These are phyloP conservation scores for Euphonia xanthogaster DNA, from an alignment of 2,797 vertebrate genomes.

Conservation along the genomic window DNA sequence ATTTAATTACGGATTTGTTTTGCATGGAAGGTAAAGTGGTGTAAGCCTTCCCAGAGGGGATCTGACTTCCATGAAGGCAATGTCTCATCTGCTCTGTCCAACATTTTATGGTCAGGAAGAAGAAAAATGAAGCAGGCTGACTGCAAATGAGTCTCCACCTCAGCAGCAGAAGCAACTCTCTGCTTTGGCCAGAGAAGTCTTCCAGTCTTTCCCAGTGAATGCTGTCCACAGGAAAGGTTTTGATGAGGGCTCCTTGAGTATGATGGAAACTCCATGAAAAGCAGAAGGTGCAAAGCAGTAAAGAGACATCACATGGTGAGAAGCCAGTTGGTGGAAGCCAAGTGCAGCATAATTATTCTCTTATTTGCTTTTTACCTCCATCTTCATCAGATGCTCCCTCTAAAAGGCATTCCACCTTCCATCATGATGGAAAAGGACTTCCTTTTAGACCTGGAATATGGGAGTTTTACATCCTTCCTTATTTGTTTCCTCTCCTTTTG, in stretches of 20 bases:
- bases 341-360: not conserved
- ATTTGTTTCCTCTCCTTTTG: not conserved
- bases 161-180: not conserved
- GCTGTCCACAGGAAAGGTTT: not conserved
- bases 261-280: not conserved
- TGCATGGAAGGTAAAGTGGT: not conserved
- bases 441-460: not conserved
- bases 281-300: not conserved
- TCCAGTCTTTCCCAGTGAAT: not conserved
- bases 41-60: not conserved
- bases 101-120: not conserved
- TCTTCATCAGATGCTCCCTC: not conserved
- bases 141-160: not conserved
- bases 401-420: not conserved
- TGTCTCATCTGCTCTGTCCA: rapidly evolving
- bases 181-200: not conserved
- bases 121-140: not conserved
- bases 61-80: not conserved
- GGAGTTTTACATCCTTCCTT: not conserved
- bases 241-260: not conserved
- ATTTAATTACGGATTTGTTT: not conserved
- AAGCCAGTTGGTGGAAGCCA: not conserved
- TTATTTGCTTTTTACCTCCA: not conserved
- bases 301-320: rapidly evolving
- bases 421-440: not conserved